These are phyloP conservation scores for Aphrophora alni DNA, from an alignment of 2,888 invertebrate genomes.

Conservation along the genomic window DNA sequence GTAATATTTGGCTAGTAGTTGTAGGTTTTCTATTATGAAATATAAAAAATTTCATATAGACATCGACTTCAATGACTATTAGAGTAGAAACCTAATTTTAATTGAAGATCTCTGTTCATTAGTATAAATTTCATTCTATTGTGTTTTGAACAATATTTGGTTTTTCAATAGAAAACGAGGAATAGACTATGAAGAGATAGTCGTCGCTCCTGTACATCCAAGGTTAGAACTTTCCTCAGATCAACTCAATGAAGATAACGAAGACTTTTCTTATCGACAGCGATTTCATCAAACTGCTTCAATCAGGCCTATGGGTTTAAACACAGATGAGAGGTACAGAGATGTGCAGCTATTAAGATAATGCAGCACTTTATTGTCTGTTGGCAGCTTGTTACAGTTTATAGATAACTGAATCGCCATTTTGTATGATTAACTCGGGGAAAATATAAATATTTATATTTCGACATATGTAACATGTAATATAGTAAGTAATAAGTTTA, in stretches of 20 bases:
- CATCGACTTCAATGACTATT: too few species aligned
- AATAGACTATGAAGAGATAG: slow-evolving; percentile 83
- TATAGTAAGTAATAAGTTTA: too few species aligned
- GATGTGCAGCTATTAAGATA: slow-evolving; percentile 48
- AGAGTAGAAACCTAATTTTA: too few species aligned
- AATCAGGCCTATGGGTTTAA: slow-evolving; percentile 60
- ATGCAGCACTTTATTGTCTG: background rate
- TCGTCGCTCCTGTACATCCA: slow-evolving; percentile 82
- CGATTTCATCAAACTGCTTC: slow-evolving; percentile 92
- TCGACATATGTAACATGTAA: too few species aligned
- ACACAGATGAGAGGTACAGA: slow-evolving; percentile 39
- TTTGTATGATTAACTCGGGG: background rate
- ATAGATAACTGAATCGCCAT: background rate
- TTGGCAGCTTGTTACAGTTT: background rate
- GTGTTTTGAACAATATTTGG: too few species aligned
- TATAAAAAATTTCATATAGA: too few species aligned
- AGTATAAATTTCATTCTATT: too few species aligned
- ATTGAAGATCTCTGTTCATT: too few species aligned
- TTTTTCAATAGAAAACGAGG: slow-evolving; percentile 69
- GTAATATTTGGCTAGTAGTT: too few species aligned
- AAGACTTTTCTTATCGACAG: slow-evolving; percentile 90
- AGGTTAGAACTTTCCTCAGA: slow-evolving; percentile 81
- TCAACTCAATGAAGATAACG: slow-evolving; percentile 93
- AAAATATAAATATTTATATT: background rate
- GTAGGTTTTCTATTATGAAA: too few species aligned